Evolutionary conservation across 2,888 invertebrate species (phyloP).

Genomic region (Cephalotes varians): DNA sequence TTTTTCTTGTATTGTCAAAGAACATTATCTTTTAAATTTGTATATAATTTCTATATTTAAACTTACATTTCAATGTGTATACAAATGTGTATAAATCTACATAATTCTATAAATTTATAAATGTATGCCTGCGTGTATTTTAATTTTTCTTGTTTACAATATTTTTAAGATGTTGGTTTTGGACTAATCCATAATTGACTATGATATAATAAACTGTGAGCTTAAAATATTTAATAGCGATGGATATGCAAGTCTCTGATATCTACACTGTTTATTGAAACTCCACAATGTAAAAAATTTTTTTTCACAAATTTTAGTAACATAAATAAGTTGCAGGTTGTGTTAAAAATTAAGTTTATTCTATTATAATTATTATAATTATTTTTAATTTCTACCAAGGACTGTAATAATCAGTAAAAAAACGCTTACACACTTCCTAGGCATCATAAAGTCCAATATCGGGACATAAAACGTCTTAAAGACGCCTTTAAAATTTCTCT

Average conservation of each 20-base stretch:
- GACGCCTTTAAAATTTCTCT: too few species aligned
- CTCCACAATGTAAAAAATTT: neutral
- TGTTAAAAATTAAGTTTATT: neutral
- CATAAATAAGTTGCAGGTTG: neutral
- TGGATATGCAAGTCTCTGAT: neutral
- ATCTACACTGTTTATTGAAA: neutral
- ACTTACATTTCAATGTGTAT: neutral
- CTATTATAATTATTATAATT: neutral
- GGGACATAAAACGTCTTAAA: too few species aligned
- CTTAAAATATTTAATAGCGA: constrained; percentile 11
- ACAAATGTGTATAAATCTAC: neutral
- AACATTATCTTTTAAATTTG: neutral
- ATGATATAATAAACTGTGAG: neutral
- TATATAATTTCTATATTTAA: neutral
- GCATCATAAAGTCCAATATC: too few species aligned
- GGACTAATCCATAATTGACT: neutral
- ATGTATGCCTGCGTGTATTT: neutral
- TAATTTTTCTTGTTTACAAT: neutral
- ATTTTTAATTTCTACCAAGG: neutral
- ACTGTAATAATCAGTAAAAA: neutral
- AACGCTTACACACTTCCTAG: neutral
- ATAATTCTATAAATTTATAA: constrained; percentile 5
- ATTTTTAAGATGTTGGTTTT: constrained; percentile 18
- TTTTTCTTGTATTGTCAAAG: neutral
- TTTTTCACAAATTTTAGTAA: neutral